These are phyloP conservation scores for Cephalopachus bancanus DNA, from an alignment of 2,797 vertebrate species.

Conservation along the genomic window DNA sequence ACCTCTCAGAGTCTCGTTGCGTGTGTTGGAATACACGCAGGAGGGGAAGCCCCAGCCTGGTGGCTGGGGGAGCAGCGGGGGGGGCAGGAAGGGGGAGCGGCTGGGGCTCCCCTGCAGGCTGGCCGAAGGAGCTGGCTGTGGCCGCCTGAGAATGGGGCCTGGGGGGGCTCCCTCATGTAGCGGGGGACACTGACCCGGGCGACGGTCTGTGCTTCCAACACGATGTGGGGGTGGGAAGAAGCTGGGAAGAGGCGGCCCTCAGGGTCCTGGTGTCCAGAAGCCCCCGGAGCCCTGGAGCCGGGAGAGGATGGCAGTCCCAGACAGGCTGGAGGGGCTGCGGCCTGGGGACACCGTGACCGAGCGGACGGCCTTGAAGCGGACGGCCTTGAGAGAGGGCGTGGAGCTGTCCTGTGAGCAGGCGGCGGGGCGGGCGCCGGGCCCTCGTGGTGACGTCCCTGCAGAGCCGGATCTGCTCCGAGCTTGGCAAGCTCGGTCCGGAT, in stretches of 20 bases:
- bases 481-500: slow-evolving; percentile 51
- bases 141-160: background rate
- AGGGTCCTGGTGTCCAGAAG: background rate
- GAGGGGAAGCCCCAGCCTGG: accelerated
- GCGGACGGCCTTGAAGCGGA: background rate
- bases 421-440: background rate
- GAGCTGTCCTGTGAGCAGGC: background rate
- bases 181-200: background rate
- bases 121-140: background rate
- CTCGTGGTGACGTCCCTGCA: background rate
- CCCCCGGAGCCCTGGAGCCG: background rate
- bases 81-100: background rate
- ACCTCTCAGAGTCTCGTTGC: background rate
- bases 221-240: accelerated
- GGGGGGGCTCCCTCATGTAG: too few relatives aligned
- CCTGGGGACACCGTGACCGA: background rate
- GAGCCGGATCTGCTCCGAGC: background rate
- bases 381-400: slow-evolving; percentile 11
- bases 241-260: accelerated
- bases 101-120: too few relatives aligned
- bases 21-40: background rate
- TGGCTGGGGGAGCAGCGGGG: too few relatives aligned
- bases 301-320: background rate
- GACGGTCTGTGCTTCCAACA: background rate
- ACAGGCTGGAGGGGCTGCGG: background rate